phyloP scores from a whole-genome alignment of 2,113 vertebrate genomes.

The Uropsilus gracilis region DNA sequence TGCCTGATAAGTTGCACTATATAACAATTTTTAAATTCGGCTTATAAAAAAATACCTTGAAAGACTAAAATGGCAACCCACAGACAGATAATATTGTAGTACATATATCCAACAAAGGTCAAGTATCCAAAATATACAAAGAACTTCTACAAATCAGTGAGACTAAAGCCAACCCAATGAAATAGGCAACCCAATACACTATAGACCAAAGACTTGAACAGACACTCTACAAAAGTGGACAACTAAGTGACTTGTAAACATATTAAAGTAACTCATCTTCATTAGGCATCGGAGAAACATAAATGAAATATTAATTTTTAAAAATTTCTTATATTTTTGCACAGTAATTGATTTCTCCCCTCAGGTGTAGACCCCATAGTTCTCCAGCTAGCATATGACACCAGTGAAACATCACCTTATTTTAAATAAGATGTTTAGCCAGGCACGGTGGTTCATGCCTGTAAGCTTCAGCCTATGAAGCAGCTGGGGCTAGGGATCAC shows the following conservation, averaged over 20 bases:
- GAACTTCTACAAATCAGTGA: constrained; percentile 18
- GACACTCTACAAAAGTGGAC: neutral
- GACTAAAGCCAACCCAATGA: too few relatives aligned
- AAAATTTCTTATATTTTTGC: too few relatives aligned
- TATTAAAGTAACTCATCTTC: constrained; percentile 11
- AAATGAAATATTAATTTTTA: too few relatives aligned
- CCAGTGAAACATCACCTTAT: too few relatives aligned
- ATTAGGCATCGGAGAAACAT: too few relatives aligned
- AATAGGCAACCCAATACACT: neutral
- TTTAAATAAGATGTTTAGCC: too few relatives aligned
- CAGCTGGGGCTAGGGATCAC: too few relatives aligned
- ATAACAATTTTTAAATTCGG: neutral
- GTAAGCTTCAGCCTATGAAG: too few relatives aligned
- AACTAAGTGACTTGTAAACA: neutral
- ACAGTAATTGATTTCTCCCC: too few relatives aligned
- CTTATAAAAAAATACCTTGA: constrained; percentile 25
- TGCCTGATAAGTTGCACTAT: neutral
- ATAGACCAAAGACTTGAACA: constrained; percentile 1
- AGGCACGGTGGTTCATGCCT: too few relatives aligned
- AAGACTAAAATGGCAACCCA: neutral
- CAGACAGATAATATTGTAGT: neutral
- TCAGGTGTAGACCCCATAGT: too few relatives aligned
- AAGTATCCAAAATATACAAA: constrained; percentile 32
- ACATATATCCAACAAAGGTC: neutral
- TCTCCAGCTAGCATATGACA: too few relatives aligned